phyloP scores from a whole-genome alignment of 2,888 invertebrate genomes.

The Poecilobothrus nobilitatus region DNA sequence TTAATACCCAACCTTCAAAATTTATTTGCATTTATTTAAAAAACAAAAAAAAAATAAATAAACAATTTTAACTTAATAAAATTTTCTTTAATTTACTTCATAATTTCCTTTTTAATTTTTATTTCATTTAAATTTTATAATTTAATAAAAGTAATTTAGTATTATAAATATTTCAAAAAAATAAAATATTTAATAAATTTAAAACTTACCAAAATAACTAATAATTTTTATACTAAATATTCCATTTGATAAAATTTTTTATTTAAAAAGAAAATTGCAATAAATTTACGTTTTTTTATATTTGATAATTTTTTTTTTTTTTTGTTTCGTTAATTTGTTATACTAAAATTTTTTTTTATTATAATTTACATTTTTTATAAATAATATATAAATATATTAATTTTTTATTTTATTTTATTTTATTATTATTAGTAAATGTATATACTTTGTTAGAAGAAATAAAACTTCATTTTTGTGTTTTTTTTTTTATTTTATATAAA shows the following conservation, averaged over 20 bases:
- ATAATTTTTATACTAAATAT: neutral
- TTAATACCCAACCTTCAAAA: no score
- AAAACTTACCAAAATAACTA: conserved; percentile 3
- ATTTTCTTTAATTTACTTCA: no score
- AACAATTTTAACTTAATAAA: no score
- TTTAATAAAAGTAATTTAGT: no score
- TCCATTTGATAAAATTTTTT: conserved; percentile 1
- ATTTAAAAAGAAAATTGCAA: neutral
- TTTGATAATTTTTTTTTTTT: no score
- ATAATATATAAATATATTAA: neutral
- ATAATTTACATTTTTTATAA: neutral
- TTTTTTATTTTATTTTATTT: neutral
- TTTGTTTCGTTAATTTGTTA: neutral
- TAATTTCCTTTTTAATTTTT: no score
- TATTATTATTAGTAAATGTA: neutral
- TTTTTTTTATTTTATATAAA: neutral
- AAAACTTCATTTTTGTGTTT: neutral
- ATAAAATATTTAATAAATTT: neutral
- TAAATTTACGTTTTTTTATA: neutral
- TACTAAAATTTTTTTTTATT: neutral
- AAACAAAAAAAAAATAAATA: no score
- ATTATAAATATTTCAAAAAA: no score
- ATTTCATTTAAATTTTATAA: no score
- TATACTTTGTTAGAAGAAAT: neutral
- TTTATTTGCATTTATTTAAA: no score